Evolutionary conservation across 2,113 vertebrate genomes (phyloP).

Genomic region (Xenopus borealis): DNA sequence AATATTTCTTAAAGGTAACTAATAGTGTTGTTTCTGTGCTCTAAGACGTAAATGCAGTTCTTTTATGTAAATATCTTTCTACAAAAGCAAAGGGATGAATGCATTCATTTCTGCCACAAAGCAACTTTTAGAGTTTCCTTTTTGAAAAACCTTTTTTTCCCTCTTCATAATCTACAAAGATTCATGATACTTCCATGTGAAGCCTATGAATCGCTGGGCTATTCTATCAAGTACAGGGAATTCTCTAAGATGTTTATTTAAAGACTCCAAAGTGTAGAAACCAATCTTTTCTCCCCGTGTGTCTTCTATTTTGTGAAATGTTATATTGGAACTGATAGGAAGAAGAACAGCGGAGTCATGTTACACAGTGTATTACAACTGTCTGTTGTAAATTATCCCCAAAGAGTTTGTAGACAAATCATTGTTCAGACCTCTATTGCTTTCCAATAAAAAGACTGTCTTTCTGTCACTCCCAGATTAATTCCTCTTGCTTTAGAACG

Average conservation of each 20-base stretch:
- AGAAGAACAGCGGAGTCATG: background rate
- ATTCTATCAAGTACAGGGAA: background rate
- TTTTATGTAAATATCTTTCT: background rate
- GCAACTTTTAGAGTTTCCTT: no score
- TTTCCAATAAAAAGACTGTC: background rate
- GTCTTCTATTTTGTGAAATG: background rate
- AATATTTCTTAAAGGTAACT: background rate
- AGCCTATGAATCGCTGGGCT: no score
- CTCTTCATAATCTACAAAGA: conserved; percentile 5
- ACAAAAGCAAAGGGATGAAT: background rate
- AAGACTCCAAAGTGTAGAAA: conserved; percentile 3
- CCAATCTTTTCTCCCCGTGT: background rate
- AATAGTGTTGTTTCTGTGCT: background rate
- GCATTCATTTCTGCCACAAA: no score
- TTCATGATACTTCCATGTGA: background rate
- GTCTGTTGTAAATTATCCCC: background rate
- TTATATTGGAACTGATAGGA: background rate
- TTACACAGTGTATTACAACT: background rate
- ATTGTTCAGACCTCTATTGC: background rate
- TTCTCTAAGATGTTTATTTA: background rate
- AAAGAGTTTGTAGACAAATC: background rate
- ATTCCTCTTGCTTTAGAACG: background rate
- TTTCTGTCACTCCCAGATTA: background rate
- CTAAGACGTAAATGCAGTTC: background rate
- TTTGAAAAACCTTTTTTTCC: background rate